Percentiles rank a stretch among this genome's conserved stretches.
phyloP scores from a whole-genome alignment of 2,888 invertebrate species.

The Drosophila borealis region DNA sequence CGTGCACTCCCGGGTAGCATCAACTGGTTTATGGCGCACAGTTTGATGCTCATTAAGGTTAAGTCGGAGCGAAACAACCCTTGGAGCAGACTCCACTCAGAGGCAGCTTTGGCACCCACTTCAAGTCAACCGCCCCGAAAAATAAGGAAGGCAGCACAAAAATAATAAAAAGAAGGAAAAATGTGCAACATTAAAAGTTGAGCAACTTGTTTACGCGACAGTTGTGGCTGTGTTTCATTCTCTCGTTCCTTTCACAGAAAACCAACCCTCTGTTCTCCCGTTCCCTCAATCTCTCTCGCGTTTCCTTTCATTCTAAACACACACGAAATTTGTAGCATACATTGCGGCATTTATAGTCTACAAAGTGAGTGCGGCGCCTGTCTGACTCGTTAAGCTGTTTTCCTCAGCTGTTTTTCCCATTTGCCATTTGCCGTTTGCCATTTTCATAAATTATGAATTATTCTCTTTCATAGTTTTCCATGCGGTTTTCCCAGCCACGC shows the following conservation, averaged over 20 bases:
- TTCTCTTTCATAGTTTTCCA: constrained; percentile 49
- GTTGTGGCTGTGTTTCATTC: constrained; percentile 53
- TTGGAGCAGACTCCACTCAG: constrained; percentile 31
- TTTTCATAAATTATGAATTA: constrained; percentile 63
- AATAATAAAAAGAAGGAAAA: constrained; percentile 33
- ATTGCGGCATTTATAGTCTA: constrained; percentile 37
- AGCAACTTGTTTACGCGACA: constrained; percentile 67
- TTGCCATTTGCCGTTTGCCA: constrained; percentile 40
- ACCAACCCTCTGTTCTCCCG: constrained; percentile 2
- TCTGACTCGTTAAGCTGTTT: constrained; percentile 45
- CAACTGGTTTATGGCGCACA: constrained; percentile 65
- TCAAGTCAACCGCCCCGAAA: constrained; percentile 16
- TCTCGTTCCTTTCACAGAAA: constrained; percentile 12
- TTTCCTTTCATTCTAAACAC: constrained; percentile 1
- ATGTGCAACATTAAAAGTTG: constrained; percentile 71
- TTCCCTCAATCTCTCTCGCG: not conserved
- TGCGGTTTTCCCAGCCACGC: constrained; percentile 30
- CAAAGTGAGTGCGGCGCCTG: constrained; percentile 48
- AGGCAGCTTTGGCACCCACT: constrained; percentile 45
- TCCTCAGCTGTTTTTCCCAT: constrained; percentile 15
- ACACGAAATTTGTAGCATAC: constrained; percentile 41
- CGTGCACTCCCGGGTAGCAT: constrained; percentile 21
- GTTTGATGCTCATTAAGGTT: constrained; percentile 72
- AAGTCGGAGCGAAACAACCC: constrained; percentile 56
- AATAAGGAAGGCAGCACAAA: constrained; percentile 5